These are phyloP conservation scores for Lepilemur septentrionalis DNA, from an alignment of 2,797 vertebrate genomes.

Conservation along the genomic window DNA sequence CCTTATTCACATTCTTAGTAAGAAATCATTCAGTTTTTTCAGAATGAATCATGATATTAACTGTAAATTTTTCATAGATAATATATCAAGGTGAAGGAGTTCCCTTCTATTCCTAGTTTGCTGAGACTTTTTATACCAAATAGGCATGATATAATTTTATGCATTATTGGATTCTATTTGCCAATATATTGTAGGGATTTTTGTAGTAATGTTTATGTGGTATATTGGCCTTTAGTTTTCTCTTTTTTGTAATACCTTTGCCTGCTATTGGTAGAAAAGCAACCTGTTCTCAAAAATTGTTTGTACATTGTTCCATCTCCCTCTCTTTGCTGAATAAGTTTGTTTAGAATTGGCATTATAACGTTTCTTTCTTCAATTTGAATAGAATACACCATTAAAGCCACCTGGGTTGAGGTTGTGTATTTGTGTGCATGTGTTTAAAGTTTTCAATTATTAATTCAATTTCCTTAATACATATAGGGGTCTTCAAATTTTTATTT, in stretches of 20 bases:
- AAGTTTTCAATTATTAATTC: constrained; percentile 3
- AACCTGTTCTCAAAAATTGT: neutral
- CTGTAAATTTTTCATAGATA: neutral
- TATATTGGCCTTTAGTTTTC: neutral
- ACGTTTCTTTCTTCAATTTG: neutral
- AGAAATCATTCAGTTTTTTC: neutral
- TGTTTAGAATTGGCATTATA: neutral
- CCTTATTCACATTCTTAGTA: neutral
- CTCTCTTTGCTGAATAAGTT: constrained; percentile 2
- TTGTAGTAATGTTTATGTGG: neutral
- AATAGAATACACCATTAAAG: neutral
- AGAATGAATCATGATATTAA: neutral
- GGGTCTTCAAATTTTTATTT: neutral
- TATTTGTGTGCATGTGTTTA: neutral
- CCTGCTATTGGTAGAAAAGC: neutral
- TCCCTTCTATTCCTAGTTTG: neutral
- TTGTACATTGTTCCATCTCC: neutral
- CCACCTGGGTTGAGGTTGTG: neutral
- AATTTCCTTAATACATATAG: neutral
- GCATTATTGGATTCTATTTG: neutral
- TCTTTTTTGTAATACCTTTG: neutral
- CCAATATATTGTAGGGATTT: neutral
- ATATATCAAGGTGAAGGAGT: neutral
- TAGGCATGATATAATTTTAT: neutral
- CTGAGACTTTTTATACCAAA: neutral